Base-by-base conservation (phyloP, 2,113 vertebrate genomes). In the Nestor notabilis region DNA sequence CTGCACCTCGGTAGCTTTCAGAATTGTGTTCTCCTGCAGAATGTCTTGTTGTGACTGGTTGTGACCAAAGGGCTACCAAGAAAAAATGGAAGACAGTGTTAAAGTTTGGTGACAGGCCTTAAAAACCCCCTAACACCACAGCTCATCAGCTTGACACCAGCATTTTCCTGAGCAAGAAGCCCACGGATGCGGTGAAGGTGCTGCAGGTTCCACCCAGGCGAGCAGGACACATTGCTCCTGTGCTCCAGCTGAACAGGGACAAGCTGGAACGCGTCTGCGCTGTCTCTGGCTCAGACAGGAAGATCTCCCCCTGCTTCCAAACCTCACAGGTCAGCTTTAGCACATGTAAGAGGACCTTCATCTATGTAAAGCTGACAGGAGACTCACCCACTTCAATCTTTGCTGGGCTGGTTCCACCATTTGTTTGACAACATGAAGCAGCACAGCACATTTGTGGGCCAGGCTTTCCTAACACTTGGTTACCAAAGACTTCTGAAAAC, bases 41-140 rank as follows among this genome's bases (percentile, higher is more conserved):
- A 99, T 99, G 94, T 99, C 99, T 97, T 99, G 99, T 97, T 99
- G 99, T 21, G 99, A 99, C 98, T 99, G 99, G 98, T 99, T 99
- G 96, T 99, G 99, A 69, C 99, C 99, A 13, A 99, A 99, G 71
- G 99, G 99, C 99, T 99, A 83, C 49, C 53, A 82, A 29, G 96
- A 66, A 70, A 47, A 90, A 92, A 89, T 0, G 6, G 25, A 55
- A 78, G 63, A 31, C 14, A 24, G 12, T 39, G 46, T 94, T 92
- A 87, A 47, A 86, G 16, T 28, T 4, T 82, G 81, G 17, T 49
- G 49, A 71, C 37, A 76, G 66, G n/a, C 60, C 83, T 89, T 43
- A 90, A 89, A 79, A 28, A 9, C 1, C 18, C 29, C 1, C 0
- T 4, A 71, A 37, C 0, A 3, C 35, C 31, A 28, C 76, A 79